phyloP scores from a whole-genome alignment of 2,113 vertebrate genomes.

The Corythoichthys haematopterus region DNA sequence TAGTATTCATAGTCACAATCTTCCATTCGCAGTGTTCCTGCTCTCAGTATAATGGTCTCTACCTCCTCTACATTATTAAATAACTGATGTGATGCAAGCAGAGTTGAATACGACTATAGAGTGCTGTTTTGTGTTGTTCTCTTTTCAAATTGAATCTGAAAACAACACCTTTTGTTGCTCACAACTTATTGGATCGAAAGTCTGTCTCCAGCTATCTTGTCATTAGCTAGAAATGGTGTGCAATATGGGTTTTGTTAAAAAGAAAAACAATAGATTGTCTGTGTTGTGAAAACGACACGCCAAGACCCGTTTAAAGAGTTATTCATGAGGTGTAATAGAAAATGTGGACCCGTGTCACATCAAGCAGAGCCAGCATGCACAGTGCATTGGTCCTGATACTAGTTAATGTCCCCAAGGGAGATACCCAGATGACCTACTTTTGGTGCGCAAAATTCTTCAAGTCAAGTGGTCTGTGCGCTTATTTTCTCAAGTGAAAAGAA shows the following conservation, averaged over 20 bases:
- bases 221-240: background rate
- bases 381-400: slow-evolving; percentile 42
- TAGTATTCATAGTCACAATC: background rate
- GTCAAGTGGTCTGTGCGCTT: slow-evolving; percentile 45
- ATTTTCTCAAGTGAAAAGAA: slow-evolving; percentile 30
- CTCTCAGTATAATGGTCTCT: slow-evolving; percentile 8
- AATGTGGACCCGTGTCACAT: slow-evolving; percentile 39
- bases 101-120: background rate
- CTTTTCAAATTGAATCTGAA: background rate
- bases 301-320: background rate
- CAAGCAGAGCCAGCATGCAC: slow-evolving; percentile 47
- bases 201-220: background rate
- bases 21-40: slow-evolving; percentile 14
- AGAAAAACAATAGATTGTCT: background rate
- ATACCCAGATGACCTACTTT: slow-evolving; percentile 74
- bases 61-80: slow-evolving; percentile 8
- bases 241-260: background rate
- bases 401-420: slow-evolving; percentile 62
- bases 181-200: background rate
- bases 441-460: slow-evolving; percentile 58
- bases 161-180: background rate
- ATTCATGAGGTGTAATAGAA: slow-evolving; percentile 11
- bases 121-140: background rate
- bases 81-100: background rate
- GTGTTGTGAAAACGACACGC: background rate